Evolutionary conservation across 2,888 invertebrate species (phyloP), one percentile per base, ranked within the genome.

Genomic region (Andrena marginata): DNA sequence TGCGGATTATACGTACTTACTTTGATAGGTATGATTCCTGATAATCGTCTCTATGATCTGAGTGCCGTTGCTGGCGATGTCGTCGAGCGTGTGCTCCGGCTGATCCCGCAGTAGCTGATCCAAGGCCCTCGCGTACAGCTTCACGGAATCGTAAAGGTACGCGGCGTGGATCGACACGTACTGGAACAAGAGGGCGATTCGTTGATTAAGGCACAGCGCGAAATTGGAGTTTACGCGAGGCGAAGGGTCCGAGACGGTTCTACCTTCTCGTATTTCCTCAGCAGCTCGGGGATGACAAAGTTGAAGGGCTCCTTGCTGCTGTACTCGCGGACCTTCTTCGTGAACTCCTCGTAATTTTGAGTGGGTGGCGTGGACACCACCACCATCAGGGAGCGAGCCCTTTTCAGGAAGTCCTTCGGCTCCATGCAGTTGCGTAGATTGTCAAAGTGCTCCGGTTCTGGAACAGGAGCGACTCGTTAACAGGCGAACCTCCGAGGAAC

Each of bases 91-190:
- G 29, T 95, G 94, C 75, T 96, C 95, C 56, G 96, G 97, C 82
- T 96, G 95, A 76, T 95, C 94, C 10, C 93, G 91, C 77, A 98
- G 94, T 62, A 98, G 95, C 89, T 96, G 95, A 91, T 98, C 96
- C 87, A 99, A 95, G 1, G 99, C 99, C 87, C 95, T 96, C 29
- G 99, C 98, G 94, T 99, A 99, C 48, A 99, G 95, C 93, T 96
- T 96, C 54, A 99, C 97, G 0, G 99, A 98, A 95, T 99, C 99
- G 94, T 99, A 99, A 87, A 98, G 95, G 94, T 99, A 98, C 60
- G 98, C 98, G 77, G 99, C 99, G 93, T 98, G 98, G 88, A 98
- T 97, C 56, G 97, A 97, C 62, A 98, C 97, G 94, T 97, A 97
- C 97, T 98, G 95, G 83, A 96, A 95, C 80, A 90, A 82, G 85